These are phyloP conservation scores for Pyralis farinalis DNA, from an alignment of 2,888 invertebrate species.

Conservation along the genomic window DNA sequence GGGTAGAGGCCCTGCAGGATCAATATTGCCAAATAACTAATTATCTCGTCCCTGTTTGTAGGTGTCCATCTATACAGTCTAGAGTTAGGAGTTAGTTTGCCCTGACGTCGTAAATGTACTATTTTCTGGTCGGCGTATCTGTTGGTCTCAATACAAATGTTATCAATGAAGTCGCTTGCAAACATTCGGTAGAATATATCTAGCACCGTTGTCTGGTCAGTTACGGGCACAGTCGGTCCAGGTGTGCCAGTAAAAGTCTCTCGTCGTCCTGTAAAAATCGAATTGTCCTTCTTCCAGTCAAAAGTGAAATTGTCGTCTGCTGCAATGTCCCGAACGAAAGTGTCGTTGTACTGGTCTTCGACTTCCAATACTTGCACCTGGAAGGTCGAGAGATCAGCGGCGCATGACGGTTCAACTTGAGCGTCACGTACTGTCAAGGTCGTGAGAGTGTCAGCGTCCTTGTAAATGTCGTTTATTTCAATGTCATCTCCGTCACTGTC, in stretches of 20 bases:
- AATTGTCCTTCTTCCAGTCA: conserved; percentile 6
- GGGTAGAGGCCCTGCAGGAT: conserved; percentile 24
- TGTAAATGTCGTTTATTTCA: no score
- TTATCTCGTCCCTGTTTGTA: conserved; percentile 21
- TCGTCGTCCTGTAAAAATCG: conserved; percentile 6
- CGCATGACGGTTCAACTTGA: no score
- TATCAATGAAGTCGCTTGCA: conserved; percentile 9
- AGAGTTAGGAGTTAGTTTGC: background rate
- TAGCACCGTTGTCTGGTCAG: background rate
- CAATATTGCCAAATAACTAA: conserved; percentile 17
- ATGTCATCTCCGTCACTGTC: no score
- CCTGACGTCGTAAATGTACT: background rate
- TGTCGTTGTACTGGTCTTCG: background rate
- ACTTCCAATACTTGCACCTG: background rate
- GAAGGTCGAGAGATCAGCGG: no score
- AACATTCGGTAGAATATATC: conserved; percentile 13
- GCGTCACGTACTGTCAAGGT: no score
- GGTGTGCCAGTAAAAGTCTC: conserved; percentile 8
- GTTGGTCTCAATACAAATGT: conserved; percentile 10
- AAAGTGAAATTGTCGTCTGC: conserved; percentile 3
- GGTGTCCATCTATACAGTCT: conserved; percentile 16
- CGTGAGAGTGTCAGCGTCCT: no score
- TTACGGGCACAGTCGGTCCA: background rate
- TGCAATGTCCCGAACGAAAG: background rate
- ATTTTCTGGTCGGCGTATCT: conserved; percentile 14